Conservation (phyloP, 2,797 vertebrate genomes). For the Schizopygopsis malacanthus region DNA sequence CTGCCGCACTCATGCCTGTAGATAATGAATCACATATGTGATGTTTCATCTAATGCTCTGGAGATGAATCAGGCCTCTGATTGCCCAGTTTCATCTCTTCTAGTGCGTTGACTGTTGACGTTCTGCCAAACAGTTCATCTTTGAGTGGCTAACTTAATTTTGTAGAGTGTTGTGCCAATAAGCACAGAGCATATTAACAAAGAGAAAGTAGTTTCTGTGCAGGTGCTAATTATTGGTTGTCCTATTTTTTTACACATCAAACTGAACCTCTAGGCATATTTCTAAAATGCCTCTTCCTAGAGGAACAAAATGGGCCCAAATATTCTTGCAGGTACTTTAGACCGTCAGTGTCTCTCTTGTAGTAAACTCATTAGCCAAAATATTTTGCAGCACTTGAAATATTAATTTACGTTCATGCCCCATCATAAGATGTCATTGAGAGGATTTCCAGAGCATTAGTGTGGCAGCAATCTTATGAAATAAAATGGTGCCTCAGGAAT, state of each 20-base stretch:
- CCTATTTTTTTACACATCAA: background rate
- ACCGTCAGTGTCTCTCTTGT: background rate
- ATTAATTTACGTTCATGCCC: background rate
- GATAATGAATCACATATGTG: background rate
- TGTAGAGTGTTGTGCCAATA: background rate
- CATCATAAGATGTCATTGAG: background rate
- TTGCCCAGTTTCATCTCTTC: slow-evolving; percentile 2
- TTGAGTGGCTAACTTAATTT: background rate
- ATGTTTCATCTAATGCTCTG: slow-evolving; percentile 13
- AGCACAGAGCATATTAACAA: background rate
- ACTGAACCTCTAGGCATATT: no score
- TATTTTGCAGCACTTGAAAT: background rate
- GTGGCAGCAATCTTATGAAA: background rate
- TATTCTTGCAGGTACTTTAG: background rate
- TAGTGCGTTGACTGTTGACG: background rate
- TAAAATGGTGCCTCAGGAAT: background rate
- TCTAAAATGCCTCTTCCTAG: background rate
- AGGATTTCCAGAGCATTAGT: background rate
- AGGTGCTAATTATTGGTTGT: background rate
- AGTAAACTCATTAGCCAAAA: background rate
- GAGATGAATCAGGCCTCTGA: background rate
- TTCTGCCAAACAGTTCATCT: slow-evolving; percentile 6
- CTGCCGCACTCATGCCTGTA: background rate
- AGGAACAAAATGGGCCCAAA: background rate
- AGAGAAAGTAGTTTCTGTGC: background rate